phyloP scores from a whole-genome alignment of 2,888 invertebrate genomes.

The Pristionchus arcanus region DNA sequence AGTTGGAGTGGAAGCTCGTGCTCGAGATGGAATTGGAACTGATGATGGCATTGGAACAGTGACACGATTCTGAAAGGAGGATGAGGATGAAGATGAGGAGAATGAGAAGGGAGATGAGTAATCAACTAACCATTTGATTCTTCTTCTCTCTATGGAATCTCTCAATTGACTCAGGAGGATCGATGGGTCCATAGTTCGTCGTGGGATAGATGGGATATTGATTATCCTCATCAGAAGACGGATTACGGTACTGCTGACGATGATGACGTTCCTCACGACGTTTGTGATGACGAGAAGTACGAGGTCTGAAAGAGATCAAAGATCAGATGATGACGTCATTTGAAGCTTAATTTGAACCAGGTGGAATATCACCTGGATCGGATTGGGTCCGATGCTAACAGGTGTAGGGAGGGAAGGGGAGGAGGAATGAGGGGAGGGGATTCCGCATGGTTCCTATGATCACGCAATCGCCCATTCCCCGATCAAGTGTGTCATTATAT shows the following conservation, averaged over 20 bases:
- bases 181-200: slow-evolving; percentile 69
- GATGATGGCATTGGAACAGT: background rate
- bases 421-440: background rate
- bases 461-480: slow-evolving; percentile 47
- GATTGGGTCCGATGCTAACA: background rate
- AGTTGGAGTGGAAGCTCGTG: slow-evolving; percentile 49
- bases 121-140: background rate
- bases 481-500: slow-evolving; percentile 52
- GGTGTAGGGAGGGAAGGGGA: background rate
- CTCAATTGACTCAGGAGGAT: slow-evolving; percentile 63
- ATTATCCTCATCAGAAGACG: background rate
- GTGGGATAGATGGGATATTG: background rate
- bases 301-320: slow-evolving; percentile 45
- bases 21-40: slow-evolving; percentile 35
- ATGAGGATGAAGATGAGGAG: background rate
- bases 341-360: background rate
- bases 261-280: slow-evolving; percentile 6
- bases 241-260: slow-evolving; percentile 19
- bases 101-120: background rate
- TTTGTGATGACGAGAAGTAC: slow-evolving; percentile 18
- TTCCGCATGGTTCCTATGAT: slow-evolving; percentile 30
- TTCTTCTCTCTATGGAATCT: slow-evolving; percentile 56
- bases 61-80: background rate
- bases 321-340: slow-evolving; percentile 27
- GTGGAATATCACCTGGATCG: slow-evolving; percentile 23